Base-by-base conservation (phyloP, 2,797 vertebrate genomes). In the Ctenopoma kingsleyae region DNA sequence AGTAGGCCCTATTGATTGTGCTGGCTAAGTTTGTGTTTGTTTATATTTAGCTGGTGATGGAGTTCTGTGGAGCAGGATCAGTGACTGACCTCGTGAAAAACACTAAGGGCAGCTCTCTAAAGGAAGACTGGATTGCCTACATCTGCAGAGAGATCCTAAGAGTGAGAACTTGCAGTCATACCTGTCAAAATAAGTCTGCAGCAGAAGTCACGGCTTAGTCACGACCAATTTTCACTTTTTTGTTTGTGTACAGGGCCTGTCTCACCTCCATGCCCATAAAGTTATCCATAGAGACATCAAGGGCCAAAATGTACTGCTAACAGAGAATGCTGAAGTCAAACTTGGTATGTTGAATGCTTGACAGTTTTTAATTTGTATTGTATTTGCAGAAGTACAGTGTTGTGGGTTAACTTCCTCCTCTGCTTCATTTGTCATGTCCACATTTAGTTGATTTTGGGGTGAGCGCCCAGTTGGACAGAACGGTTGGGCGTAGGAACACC, bases 201-300 rank as follows among this genome's bases (percentile, higher is more conserved):
- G 23, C 50, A 36, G 48, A 63, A 22, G 20, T 68, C 17, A 11
- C n/a, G 47, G 2, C 5, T 53, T 35, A 51, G 23, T 69, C 30
- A 30, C 30, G 67, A 73, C 52, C 4, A 6, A 1, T 40, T 68
- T 25, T 68, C 43, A 70, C 54, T 44, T 67, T 13, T 83, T 27
- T 82, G 20, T 87, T 19, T 87, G 32, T 74, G 17, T 27, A 3
- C 91, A 98, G 97, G 97, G 97, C 22, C 94, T 98, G 69, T 94
- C 97, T 68, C 97, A 98, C 85, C 96, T 98, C 52, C 97, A 98
- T 0, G 91, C 95, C 40, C 97, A 98, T 87, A 97, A 97, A 89
- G 97, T 98, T 79, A 98, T 98, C 90, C 97, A 98, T 89, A 91
- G 97, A 76, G 97, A 98, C 92, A 98, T 98, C 92, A 98, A 98